Evolutionary conservation across 1,140 invertebrate species (phyloP).

Genomic region (Agrilus planipennis): DNA sequence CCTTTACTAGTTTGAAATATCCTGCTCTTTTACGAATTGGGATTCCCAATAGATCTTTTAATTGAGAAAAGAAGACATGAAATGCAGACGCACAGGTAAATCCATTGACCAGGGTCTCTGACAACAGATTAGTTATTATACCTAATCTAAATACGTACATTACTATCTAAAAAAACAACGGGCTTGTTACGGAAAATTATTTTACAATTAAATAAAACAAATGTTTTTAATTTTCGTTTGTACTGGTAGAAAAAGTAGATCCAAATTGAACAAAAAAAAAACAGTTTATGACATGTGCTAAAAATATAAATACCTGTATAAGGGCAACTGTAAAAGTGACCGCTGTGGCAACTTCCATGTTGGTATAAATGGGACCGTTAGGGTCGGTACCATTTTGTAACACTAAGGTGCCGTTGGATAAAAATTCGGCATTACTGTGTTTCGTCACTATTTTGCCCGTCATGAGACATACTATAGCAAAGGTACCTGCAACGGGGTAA

Average conservation of each 20-base stretch:
- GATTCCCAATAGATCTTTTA: conserved; percentile 78
- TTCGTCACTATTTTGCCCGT: conserved; percentile 61
- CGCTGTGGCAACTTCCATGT: conserved; percentile 52
- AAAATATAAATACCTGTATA: conserved; percentile 49
- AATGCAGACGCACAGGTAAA: conserved; percentile 85
- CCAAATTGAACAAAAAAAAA: too few relatives aligned
- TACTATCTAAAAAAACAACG: conserved; percentile 55
- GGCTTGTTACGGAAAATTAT: too few relatives aligned
- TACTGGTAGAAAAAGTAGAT: too few relatives aligned
- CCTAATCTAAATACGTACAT: conserved; percentile 78
- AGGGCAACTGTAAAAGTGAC: conserved; percentile 56
- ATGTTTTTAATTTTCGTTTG: too few relatives aligned
- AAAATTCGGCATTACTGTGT: conserved; percentile 29
- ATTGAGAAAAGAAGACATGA: conserved; percentile 78
- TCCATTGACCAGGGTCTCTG: conserved; percentile 80
- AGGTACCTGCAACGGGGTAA: conserved; percentile 47
- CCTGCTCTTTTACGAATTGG: conserved; percentile 47
- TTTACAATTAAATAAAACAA: too few relatives aligned
- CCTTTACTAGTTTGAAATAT: conserved; percentile 59
- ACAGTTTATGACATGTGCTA: too few relatives aligned
- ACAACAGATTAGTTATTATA: conserved; percentile 70
- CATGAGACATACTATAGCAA: conserved; percentile 82
- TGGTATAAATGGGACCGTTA: conserved; percentile 23
- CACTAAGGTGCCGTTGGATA: conserved; percentile 20
- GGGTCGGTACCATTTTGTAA: not conserved